A percentile compares a stretch with the other conserved stretches of the same genome.
These are phyloP conservation scores for Gastracanthus pulcherrimus DNA, from an alignment of 2,888 invertebrate species.

Conservation along the genomic window DNA sequence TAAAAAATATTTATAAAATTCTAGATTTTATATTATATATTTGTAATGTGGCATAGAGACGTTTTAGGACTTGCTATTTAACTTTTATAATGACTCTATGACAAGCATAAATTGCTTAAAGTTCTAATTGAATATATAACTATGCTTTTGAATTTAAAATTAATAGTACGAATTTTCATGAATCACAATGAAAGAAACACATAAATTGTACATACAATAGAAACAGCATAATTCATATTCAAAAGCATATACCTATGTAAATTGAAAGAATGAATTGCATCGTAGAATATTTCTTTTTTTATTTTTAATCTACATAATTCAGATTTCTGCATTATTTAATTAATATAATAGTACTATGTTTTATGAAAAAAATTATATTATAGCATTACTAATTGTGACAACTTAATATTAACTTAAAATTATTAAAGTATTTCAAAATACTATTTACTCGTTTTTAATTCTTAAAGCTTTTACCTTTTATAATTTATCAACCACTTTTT, in stretches of 20 bases:
- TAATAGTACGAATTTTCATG: no score
- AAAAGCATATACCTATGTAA: neutral
- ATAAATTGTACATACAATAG: neutral
- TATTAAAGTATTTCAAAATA: no score
- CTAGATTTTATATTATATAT: neutral
- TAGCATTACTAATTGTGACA: no score
- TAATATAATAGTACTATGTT: no score
- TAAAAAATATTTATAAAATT: neutral
- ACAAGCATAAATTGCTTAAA: neutral
- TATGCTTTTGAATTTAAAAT: neutral
- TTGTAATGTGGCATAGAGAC: neutral
- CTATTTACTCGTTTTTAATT: no score
- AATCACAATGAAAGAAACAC: no score
- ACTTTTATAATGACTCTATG: constrained; percentile 3
- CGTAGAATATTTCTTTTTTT: neutral
- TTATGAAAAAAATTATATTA: no score
- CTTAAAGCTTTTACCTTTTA: no score
- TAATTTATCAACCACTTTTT: neutral
- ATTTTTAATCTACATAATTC: neutral
- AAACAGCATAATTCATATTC: neutral
- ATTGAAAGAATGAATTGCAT: neutral
- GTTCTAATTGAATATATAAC: constrained; percentile 21
- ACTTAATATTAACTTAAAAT: no score
- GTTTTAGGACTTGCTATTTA: neutral
- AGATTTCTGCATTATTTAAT: no score